phyloP scores from a whole-genome alignment of 2,888 invertebrate genomes.

The Cryptosula pallasiana region DNA sequence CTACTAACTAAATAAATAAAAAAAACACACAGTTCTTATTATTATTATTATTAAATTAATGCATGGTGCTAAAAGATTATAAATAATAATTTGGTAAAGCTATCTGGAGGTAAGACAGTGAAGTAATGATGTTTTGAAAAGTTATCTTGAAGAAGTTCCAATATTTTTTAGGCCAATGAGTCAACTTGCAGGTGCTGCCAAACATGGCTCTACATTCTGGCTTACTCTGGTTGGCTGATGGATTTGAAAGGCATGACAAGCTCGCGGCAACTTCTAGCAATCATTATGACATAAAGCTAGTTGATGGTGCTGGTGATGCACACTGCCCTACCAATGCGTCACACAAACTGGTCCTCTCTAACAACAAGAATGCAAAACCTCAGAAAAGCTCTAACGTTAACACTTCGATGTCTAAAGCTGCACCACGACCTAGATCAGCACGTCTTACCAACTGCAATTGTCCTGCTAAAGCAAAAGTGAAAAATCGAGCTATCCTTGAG shows the following conservation, averaged over 20 bases:
- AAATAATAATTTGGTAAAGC: background rate
- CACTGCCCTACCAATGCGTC: background rate
- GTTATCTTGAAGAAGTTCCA: background rate
- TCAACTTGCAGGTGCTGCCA: too few relatives aligned
- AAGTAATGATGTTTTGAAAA: background rate
- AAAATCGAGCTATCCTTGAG: background rate
- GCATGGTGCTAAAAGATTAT: too few relatives aligned
- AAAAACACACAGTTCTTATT: too few relatives aligned
- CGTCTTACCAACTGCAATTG: background rate
- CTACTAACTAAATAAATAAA: too few relatives aligned
- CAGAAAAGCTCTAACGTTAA: too few relatives aligned
- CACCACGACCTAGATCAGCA: background rate
- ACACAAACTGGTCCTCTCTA: background rate
- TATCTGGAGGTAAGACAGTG: background rate
- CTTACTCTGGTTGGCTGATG: slow-evolving; percentile 18
- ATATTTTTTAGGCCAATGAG: too few relatives aligned
- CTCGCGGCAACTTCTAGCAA: background rate
- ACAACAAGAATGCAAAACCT: background rate
- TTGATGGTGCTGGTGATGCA: background rate
- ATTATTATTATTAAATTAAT: too few relatives aligned
- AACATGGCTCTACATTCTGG: slow-evolving; percentile 12
- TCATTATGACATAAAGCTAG: background rate
- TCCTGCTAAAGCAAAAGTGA: background rate
- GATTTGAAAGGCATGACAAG: slow-evolving; percentile 6
- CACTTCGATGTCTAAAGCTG: too few relatives aligned